Conservation (phyloP, 2,888 invertebrate genomes). For the Anthophora plumipes region DNA sequence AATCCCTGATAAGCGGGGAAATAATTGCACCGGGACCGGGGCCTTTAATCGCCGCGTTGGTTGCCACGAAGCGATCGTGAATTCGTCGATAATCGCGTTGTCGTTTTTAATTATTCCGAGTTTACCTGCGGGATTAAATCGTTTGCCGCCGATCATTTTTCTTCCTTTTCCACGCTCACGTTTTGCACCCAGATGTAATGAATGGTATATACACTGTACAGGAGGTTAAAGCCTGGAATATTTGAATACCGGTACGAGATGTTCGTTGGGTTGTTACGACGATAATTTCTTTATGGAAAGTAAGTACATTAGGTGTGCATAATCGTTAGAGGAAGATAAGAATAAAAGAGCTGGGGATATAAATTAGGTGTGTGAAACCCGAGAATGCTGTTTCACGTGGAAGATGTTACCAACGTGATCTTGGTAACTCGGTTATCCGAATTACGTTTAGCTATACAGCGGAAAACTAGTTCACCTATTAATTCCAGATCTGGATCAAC, state of each 20-base stretch:
- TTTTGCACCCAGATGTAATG: background rate
- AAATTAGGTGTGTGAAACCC: background rate
- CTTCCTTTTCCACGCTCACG: background rate
- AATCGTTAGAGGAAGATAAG: no score
- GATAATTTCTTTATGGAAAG: no score
- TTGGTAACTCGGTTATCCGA: background rate
- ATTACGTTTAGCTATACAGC: constrained; percentile 16
- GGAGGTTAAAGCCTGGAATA: no score
- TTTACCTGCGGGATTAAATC: constrained; percentile 1
- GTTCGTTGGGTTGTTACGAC: no score
- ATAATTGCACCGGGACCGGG: constrained; percentile 18
- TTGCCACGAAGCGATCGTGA: constrained; percentile 16
- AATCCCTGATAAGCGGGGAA: constrained; percentile 32
- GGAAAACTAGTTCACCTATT: constrained; percentile 15
- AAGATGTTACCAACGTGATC: background rate
- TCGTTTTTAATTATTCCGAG: constrained; percentile 27
- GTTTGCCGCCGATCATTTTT: constrained; percentile 6
- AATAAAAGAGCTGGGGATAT: no score
- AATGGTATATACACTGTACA: background rate
- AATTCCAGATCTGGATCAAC: constrained; percentile 14
- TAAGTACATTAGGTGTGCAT: no score
- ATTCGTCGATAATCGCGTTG: constrained; percentile 19
- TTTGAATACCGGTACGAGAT: background rate
- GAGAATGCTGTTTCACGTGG: no score
- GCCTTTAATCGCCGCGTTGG: constrained; percentile 16